Evolutionary conservation across 1,140 invertebrate genomes (phyloP).

Genomic region (Eriocheir sinensis): DNA sequence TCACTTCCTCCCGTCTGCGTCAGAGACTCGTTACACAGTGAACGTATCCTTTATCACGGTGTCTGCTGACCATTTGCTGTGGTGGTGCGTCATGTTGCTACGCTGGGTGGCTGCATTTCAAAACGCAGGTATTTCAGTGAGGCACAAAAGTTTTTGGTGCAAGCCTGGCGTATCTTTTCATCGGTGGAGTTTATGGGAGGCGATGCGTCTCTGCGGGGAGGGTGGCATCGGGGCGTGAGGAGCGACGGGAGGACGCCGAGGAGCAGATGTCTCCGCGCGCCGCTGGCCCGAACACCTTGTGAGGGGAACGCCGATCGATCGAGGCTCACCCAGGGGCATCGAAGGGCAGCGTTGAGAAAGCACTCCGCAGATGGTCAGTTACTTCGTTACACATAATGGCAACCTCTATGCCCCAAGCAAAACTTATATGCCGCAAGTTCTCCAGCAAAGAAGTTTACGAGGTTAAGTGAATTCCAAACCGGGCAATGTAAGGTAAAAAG

Average conservation of each 20-base stretch:
- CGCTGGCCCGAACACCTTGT: slow-evolving; percentile 35
- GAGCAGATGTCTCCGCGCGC: not conserved
- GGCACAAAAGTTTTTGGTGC: not conserved
- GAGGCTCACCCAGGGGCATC: slow-evolving; percentile 38
- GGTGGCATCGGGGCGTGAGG: not conserved
- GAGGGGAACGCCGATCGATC: not conserved
- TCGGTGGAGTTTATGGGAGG: not conserved
- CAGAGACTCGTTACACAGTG: no score
- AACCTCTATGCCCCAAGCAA: not conserved
- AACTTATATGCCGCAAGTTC: no score
- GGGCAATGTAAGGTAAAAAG: no score
- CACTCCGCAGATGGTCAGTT: slow-evolving; percentile 23
- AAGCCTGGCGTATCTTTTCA: not conserved
- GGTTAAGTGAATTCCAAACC: no score
- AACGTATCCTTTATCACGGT: no score
- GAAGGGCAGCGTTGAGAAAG: slow-evolving; percentile 12
- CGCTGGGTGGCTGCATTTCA: no score
- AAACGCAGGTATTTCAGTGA: no score
- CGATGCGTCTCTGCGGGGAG: not conserved
- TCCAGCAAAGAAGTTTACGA: no score
- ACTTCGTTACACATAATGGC: not conserved
- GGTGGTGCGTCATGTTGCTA: no score
- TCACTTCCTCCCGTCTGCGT: no score
- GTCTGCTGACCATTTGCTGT: no score
- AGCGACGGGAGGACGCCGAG: not conserved